Evolutionary conservation across 2,113 vertebrate genomes (phyloP).

Genomic region (Tragelaphus strepsiceros): DNA sequence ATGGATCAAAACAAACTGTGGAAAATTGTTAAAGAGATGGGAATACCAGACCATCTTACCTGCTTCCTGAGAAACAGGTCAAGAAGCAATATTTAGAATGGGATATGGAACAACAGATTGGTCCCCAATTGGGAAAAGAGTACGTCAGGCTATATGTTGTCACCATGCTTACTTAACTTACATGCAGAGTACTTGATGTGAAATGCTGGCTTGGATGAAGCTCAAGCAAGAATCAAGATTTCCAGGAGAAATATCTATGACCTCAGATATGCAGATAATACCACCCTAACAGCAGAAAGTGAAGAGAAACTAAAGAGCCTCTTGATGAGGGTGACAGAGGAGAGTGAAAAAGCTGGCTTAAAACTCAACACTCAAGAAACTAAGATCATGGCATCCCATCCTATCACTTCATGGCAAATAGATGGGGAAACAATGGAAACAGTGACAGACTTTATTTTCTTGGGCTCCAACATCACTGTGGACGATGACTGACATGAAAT

Average conservation of each 20-base stretch:
- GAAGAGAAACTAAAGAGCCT: not conserved
- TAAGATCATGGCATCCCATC: not conserved
- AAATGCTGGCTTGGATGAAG: not conserved
- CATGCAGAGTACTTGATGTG: not conserved
- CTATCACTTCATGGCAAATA: not conserved
- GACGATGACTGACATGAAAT: not conserved
- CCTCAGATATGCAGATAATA: not conserved
- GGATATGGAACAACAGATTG: not conserved
- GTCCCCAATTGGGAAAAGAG: not conserved
- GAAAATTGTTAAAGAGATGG: not conserved
- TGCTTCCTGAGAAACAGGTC: not conserved
- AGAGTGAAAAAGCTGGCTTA: not conserved
- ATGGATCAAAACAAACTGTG: not conserved
- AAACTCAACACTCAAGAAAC: not conserved
- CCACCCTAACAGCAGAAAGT: not conserved
- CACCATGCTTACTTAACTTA: not conserved
- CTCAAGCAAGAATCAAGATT: not conserved
- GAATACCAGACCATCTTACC: not conserved
- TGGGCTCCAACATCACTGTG: not conserved
- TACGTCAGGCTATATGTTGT: not conserved
- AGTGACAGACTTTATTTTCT: not conserved
- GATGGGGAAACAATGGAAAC: not conserved
- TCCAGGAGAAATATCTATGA: not conserved
- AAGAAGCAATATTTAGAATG: not conserved
- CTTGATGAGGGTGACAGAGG: not conserved